Percentiles rank a stretch among this genome's conserved stretches.
Evolutionary conservation across 2,113 vertebrate species (phyloP).

Genomic region (Parus major): DNA sequence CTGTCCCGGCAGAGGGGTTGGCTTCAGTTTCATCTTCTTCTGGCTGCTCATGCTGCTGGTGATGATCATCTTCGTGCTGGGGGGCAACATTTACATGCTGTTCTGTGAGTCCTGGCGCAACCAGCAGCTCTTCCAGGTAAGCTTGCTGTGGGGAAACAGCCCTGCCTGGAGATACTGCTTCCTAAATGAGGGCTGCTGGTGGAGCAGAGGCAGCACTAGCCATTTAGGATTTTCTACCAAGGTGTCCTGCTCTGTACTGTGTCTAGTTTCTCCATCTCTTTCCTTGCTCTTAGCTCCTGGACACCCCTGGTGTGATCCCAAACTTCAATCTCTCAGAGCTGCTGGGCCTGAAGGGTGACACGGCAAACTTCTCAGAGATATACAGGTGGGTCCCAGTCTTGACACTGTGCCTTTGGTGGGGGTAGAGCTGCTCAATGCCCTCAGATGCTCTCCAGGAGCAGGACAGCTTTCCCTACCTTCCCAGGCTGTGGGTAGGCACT

Average conservation of each 20-base stretch:
- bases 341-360: slow-evolving; percentile 47
- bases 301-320: slow-evolving; percentile 67
- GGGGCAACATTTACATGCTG: slow-evolving; percentile 78
- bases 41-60: slow-evolving; percentile 88
- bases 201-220: neutral
- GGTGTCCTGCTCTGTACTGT: neutral
- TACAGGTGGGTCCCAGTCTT: slow-evolving; percentile 75
- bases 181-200: neutral
- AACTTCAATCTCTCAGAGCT: slow-evolving; percentile 47
- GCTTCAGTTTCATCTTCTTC: slow-evolving; percentile 87
- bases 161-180: neutral
- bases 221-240: neutral
- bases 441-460: neutral
- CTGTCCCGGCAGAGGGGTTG: slow-evolving; percentile 73
- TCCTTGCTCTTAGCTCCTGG: slow-evolving; percentile 70
- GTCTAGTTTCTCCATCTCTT: neutral
- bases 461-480: neutral
- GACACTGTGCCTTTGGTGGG: rapidly evolving
- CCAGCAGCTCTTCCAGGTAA: slow-evolving; percentile 81
- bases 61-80: slow-evolving; percentile 76
- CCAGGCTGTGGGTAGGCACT: neutral
- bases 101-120: slow-evolving; percentile 79
- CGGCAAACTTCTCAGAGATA: slow-evolving; percentile 64
- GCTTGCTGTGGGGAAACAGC: neutral
- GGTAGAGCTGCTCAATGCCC: neutral